A percentile compares a stretch with the other conserved stretches of the same genome.
Evolutionary conservation across 1,140 invertebrate species (phyloP).

Genomic region (Drusus annulatus): DNA sequence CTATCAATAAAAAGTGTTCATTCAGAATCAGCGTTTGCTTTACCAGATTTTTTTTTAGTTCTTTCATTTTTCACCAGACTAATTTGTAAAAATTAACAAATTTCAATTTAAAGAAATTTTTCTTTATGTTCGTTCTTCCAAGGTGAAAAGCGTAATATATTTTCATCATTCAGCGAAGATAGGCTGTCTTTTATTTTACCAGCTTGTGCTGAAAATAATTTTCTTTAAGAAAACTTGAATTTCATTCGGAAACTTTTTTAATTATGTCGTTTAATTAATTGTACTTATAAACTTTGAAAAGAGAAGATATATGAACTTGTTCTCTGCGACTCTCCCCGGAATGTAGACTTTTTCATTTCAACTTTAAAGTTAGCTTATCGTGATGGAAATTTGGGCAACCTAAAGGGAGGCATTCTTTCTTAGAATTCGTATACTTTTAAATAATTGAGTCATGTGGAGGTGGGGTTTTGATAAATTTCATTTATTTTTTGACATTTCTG

Average conservation of each 20-base stretch:
- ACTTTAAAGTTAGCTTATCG: conserved; percentile 7
- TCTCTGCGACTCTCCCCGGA: background rate
- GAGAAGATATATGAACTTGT: conserved; percentile 25
- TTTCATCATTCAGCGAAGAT: conserved; percentile 1
- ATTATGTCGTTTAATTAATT: conserved; percentile 55
- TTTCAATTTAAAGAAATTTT: too few relatives aligned
- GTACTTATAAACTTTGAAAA: conserved; percentile 15
- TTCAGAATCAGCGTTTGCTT: too few relatives aligned
- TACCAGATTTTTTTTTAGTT: too few relatives aligned
- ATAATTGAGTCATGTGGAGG: too few relatives aligned
- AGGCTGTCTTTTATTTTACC: conserved; percentile 5
- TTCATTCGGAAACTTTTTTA: conserved; percentile 50
- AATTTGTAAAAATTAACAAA: too few relatives aligned
- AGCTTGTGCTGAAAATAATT: conserved; percentile 12
- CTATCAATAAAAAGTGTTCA: too few relatives aligned
- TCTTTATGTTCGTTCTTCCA: too few relatives aligned
- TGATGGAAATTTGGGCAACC: background rate
- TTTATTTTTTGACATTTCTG: too few relatives aligned
- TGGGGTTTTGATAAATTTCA: too few relatives aligned
- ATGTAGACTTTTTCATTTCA: conserved; percentile 14
- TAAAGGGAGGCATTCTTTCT: background rate
- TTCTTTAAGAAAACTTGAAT: conserved; percentile 25
- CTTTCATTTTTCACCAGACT: too few relatives aligned
- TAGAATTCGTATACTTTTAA: too few relatives aligned
- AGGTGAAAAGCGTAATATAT: background rate